A percentile compares a stretch with the other conserved stretches of the same genome.
phyloP scores from a whole-genome alignment of 2,888 invertebrate species.

The Noctua fimbriata region DNA sequence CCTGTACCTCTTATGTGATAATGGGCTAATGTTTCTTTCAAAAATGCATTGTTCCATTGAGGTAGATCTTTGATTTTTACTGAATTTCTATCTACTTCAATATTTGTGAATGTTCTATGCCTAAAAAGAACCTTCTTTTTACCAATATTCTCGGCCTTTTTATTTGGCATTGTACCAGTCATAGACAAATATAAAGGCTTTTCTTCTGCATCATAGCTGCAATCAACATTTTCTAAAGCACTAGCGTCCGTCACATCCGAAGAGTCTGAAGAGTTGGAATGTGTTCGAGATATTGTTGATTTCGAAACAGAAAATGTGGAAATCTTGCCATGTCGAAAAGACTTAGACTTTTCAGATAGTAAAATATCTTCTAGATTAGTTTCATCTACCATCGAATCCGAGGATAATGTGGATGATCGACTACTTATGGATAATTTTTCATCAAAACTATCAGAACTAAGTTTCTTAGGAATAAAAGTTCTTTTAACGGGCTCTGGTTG shows the following conservation, averaged over 20 bases:
- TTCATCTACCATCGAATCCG: slow-evolving; percentile 87
- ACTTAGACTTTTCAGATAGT: slow-evolving; percentile 86
- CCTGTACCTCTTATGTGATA: slow-evolving; percentile 88
- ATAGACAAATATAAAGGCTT: slow-evolving; percentile 82
- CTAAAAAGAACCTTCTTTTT: slow-evolving; percentile 86
- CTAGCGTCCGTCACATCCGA: slow-evolving; percentile 84
- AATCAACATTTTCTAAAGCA: slow-evolving; percentile 88
- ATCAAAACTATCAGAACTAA: slow-evolving; percentile 69
- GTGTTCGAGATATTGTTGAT: slow-evolving; percentile 77
- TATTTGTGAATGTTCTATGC: slow-evolving; percentile 88
- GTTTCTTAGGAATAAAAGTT: slow-evolving; percentile 69
- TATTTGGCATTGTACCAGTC: slow-evolving; percentile 86
- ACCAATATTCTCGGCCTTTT: slow-evolving; percentile 74
- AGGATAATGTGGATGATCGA: slow-evolving; percentile 83
- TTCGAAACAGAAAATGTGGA: slow-evolving; percentile 71
- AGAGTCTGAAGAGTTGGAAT: slow-evolving; percentile 82
- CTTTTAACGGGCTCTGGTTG: slow-evolving; percentile 80
- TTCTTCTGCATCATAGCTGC: slow-evolving; percentile 78
- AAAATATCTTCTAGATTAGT: slow-evolving; percentile 87
- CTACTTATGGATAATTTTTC: slow-evolving; percentile 73
- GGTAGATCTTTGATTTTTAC: slow-evolving; percentile 78
- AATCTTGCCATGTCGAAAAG: slow-evolving; percentile 82
- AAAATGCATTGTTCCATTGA: slow-evolving; percentile 80
- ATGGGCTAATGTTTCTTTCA: slow-evolving; percentile 84
- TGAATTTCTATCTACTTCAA: slow-evolving; percentile 85